Conservation (phyloP, 2,888 invertebrate species). For the Trichacis sp. region DNA sequence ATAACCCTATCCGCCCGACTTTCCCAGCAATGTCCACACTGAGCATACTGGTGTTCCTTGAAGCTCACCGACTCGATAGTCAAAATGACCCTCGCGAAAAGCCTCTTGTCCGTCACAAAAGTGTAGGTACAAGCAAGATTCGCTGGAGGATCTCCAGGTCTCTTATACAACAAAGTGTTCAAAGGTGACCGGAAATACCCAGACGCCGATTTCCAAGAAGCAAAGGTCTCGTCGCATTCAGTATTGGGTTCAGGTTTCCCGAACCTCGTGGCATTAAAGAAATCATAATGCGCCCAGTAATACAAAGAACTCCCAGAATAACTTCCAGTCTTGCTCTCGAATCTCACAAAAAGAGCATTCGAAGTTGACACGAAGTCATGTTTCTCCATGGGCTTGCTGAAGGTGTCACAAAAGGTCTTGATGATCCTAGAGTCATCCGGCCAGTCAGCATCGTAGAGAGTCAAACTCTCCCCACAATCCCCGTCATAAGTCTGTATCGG, state of each 20-base stretch:
- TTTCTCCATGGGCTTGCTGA: slow-evolving; percentile 92
- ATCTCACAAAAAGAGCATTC: slow-evolving; percentile 87
- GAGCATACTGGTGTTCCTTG: slow-evolving; percentile 74
- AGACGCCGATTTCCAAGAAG: slow-evolving; percentile 83
- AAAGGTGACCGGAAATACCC: slow-evolving; percentile 85
- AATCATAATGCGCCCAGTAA: slow-evolving; percentile 95
- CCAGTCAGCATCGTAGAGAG: slow-evolving; percentile 88
- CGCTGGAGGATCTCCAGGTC: slow-evolving; percentile 77
- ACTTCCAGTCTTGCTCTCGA: slow-evolving; percentile 92
- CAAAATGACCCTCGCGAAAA: slow-evolving; percentile 85
- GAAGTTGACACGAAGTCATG: slow-evolving; percentile 92
- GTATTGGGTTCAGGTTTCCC: slow-evolving; percentile 86
- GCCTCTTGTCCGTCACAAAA: slow-evolving; percentile 85
- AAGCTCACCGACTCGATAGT: slow-evolving; percentile 84
- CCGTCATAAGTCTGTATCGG: slow-evolving; percentile 88
- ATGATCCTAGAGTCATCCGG: slow-evolving; percentile 91
- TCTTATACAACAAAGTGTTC: slow-evolving; percentile 89
- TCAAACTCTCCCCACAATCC: slow-evolving; percentile 90
- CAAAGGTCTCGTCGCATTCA: slow-evolving; percentile 88
- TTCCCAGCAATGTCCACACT: slow-evolving; percentile 85
- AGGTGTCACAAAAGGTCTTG: slow-evolving; percentile 94
- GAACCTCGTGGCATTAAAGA: slow-evolving; percentile 90
- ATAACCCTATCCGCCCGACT: slow-evolving; percentile 87
- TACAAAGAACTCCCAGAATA: slow-evolving; percentile 94
- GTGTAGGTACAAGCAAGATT: slow-evolving; percentile 86